Base-by-base conservation (phyloP, 37 sponge, comb jelly and placozoan species). In the Hexactinellida sp. region DNA sequence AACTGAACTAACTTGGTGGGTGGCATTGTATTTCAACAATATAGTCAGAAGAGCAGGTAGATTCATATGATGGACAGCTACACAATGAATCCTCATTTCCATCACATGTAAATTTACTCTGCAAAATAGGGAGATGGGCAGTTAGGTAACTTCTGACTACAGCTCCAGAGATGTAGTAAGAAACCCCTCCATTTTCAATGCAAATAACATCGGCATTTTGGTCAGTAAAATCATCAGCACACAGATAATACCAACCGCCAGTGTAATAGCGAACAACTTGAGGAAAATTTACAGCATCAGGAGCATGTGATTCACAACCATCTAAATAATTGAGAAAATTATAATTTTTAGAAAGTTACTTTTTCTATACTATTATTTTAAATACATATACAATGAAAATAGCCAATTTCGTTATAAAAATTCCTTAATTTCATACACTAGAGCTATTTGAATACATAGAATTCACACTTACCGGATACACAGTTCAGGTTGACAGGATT, bases 291-390 rank as follows among this genome's bases (percentile, higher is more conserved):
- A 7, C 76, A 28, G 76, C 76, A 63, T 63, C 13, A 7, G 76
- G 76, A n/a, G 76, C 76, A 63, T 63, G 13, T 3, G 76, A 63
- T n/a, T 63, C 76, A 63, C 76, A 63, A 21, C 76, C 76, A 63
- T 63, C 76, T 63, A 63, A 63, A 63, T 23, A n/a, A 28, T 21
- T 32, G 13, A 63, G 52, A 9, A 47, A 47, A 47, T 47, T 9
- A n/a, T n/a, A n/a, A n/a, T n/a, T n/a, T n/a, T n/a, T n/a, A n/a
- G n/a, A n/a, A n/a, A n/a, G n/a, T n/a, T n/a, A n/a, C n/a, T n/a
- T n/a, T n/a, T n/a, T n/a, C n/a, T n/a, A n/a, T n/a, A n/a, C n/a
- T n/a, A n/a, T n/a, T n/a, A n/a, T n/a, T n/a, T n/a, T n/a, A n/a
- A n/a, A n/a, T n/a, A n/a, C n/a, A n/a, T n/a, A n/a, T n/a, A n/a